Evolutionary conservation across 2,797 vertebrate species (phyloP).

Genomic region (Rhynchotus rufescens): DNA sequence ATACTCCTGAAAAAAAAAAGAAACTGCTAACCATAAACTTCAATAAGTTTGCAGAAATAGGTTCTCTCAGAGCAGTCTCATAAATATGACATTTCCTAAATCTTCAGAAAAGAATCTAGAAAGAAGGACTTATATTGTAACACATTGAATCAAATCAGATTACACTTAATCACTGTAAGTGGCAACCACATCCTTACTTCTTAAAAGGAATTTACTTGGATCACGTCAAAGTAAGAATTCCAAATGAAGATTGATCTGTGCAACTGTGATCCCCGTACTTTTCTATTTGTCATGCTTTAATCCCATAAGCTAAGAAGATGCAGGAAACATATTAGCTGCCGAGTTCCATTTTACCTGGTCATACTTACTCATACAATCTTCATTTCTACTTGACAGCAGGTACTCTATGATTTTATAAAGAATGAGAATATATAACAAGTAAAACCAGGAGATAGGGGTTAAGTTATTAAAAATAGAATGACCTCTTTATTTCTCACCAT

Average conservation of each 20-base stretch:
- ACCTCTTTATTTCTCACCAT: constrained; percentile 30
- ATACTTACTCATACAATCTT: neutral
- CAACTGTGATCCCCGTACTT: neutral
- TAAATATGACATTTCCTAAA: neutral
- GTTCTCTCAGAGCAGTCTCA: neutral
- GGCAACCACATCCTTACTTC: constrained; percentile 29
- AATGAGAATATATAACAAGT: neutral
- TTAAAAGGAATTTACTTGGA: constrained; percentile 62
- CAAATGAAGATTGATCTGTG: constrained; percentile 60
- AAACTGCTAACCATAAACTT: neutral
- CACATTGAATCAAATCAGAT: constrained; percentile 40
- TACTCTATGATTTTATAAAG: constrained; percentile 13
- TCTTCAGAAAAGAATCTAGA: constrained; percentile 5
- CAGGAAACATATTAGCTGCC: constrained; percentile 17
- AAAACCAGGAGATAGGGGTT: neutral
- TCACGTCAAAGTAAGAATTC: constrained; percentile 50
- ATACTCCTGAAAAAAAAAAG: neutral
- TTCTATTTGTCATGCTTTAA: constrained; percentile 35
- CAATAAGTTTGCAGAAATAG: neutral
- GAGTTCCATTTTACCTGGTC: constrained; percentile 35
- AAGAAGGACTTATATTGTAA: constrained; percentile 36
- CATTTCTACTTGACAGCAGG: constrained; percentile 17
- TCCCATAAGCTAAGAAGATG: constrained; percentile 14
- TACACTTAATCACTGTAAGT: constrained; percentile 50
- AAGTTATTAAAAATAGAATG: constrained; percentile 37